Percentiles rank a stretch among this genome's conserved stretches.
phyloP scores from a whole-genome alignment of 2,113 vertebrate genomes.

The Embiotoca jacksoni region DNA sequence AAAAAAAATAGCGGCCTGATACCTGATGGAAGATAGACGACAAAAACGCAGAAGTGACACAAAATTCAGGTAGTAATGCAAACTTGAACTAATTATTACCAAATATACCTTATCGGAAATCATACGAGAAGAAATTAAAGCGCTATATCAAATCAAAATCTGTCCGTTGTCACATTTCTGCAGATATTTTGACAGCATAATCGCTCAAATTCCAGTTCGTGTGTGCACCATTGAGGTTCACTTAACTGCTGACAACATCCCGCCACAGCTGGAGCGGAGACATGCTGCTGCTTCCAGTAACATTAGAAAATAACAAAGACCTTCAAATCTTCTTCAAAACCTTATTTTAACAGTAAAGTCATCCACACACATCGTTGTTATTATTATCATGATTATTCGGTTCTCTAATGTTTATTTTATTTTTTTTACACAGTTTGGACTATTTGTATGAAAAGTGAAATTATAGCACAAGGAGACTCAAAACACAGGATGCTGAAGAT shows the following conservation, averaged over 20 bases:
- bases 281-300: conserved; percentile 1
- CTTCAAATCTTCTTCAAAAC: no score
- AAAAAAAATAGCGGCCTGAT: not conserved
- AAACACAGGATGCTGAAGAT: not conserved
- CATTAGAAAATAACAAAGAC: not conserved
- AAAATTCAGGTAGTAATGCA: not conserved
- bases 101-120: no score
- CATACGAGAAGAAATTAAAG: no score
- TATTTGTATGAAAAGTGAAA: not conserved
- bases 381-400: not conserved
- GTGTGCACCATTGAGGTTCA: not conserved
- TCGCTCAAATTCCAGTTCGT: not conserved
- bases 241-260: not conserved
- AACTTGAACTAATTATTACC: no score
- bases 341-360: not conserved
- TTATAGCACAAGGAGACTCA: not conserved
- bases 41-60: not conserved
- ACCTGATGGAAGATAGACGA: no score
- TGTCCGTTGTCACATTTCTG: not conserved
- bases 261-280: conserved; percentile 15
- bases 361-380: not conserved
- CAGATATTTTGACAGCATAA: not conserved
- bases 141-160: no score
- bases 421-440: not conserved
- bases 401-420: not conserved